Conservation (phyloP, 2,797 vertebrate genomes). For the Fistularia commersonii region DNA sequence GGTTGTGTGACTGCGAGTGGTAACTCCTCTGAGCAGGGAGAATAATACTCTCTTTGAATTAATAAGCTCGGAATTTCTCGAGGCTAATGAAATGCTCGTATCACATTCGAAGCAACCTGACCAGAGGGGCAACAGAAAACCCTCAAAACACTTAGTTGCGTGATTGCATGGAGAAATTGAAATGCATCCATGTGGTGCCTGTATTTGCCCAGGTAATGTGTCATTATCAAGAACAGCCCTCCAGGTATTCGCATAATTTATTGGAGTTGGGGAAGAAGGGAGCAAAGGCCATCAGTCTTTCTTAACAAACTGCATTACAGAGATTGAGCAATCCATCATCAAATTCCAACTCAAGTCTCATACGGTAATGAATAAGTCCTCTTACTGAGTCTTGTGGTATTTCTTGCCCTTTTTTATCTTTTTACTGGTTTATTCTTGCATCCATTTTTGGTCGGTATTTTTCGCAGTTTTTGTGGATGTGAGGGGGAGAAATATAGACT, state of each 20-base stretch:
- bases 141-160: conserved; percentile 4
- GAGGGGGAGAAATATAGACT: neutral
- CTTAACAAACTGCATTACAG: conserved; percentile 65
- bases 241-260: conserved; percentile 55
- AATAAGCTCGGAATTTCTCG: too few relatives aligned
- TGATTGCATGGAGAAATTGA: conserved; percentile 18
- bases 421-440: neutral
- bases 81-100: neutral
- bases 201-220: conserved; percentile 53
- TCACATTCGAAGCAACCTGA: conserved; percentile 6
- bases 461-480: neutral
- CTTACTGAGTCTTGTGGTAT: conserved; percentile 22
- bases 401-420: conserved; percentile 2
- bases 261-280: conserved; percentile 31
- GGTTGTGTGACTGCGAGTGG: too few relatives aligned
- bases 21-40: too few relatives aligned
- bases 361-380: conserved; percentile 56
- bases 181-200: conserved; percentile 23
- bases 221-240: conserved; percentile 54
- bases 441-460: neutral
- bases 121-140: conserved; percentile 4
- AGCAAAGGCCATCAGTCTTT: conserved; percentile 64
- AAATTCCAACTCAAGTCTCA: conserved; percentile 45
- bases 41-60: too few relatives aligned
- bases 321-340: conserved; percentile 72